Evolutionary conservation across 2,113 vertebrate species (phyloP).

Genomic region (Rhipidura dahli): DNA sequence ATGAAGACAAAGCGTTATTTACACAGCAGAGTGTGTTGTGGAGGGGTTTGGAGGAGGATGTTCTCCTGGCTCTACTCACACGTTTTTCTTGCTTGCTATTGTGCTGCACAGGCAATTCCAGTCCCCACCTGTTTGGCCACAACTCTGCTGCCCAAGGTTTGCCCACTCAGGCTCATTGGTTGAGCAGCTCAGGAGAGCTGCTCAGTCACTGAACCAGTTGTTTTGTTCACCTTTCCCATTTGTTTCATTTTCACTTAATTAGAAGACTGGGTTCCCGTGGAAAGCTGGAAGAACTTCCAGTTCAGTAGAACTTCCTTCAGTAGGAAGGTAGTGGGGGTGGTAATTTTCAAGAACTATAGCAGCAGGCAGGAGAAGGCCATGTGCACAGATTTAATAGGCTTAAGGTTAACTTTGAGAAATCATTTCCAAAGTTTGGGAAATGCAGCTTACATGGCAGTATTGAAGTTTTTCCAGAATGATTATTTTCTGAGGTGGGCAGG

Average conservation of each 20-base stretch:
- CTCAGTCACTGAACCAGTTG: neutral
- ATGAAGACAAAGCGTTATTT: neutral
- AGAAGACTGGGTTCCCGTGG: neutral
- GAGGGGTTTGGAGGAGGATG: neutral
- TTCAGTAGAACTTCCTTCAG: neutral
- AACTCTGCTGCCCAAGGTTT: neutral
- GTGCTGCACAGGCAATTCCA: neutral
- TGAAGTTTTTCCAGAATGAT: neutral
- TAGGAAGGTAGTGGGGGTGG: neutral
- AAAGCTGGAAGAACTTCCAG: neutral
- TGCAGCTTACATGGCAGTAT: neutral
- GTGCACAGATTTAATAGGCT: neutral
- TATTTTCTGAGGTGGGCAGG: neutral
- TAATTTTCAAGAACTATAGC: neutral
- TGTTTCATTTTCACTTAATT: neutral
- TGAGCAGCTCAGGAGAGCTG: neutral
- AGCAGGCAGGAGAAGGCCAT: neutral
- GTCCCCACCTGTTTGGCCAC: neutral
- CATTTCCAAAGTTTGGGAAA: neutral
- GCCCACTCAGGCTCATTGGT: neutral
- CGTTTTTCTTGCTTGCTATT: neutral
- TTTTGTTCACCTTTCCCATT: neutral
- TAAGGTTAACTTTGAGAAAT: neutral
- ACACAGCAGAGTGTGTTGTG: neutral
- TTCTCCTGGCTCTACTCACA: neutral